Conservation (phyloP, 2,113 vertebrate species). For the Microcebus griseorufus region DNA sequence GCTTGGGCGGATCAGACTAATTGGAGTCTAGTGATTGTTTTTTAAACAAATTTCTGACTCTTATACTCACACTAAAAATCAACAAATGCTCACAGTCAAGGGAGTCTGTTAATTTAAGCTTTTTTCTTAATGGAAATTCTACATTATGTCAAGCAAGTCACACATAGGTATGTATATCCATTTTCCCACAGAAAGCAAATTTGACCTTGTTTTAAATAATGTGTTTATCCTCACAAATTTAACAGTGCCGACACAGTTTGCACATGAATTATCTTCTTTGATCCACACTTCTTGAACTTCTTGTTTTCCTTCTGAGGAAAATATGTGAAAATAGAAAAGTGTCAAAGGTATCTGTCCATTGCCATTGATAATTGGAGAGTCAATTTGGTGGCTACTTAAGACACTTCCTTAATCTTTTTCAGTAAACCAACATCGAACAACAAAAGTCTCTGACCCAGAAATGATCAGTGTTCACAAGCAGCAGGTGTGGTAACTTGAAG, state of each 20-base stretch:
- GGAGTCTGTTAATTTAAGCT: not conserved
- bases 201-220: slow-evolving; percentile 1
- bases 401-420: slow-evolving; percentile 13
- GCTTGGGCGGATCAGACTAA: not conserved
- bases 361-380: not conserved
- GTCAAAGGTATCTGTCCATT: not conserved
- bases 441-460: slow-evolving; percentile 1
- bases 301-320: not conserved
- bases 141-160: not conserved
- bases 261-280: not conserved
- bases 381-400: not conserved
- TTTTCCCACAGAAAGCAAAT: not conserved
- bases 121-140: not conserved
- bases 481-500: not conserved
- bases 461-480: not conserved
- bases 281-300: not conserved
- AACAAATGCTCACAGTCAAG: not conserved
- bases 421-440: not conserved
- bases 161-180: not conserved
- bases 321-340: not conserved
- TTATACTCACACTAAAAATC: accelerated
- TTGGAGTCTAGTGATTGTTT: not conserved
- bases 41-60: not conserved
- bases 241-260: not conserved
- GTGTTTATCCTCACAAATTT: not conserved